Evolutionary conservation across 2,888 invertebrate species (phyloP), one percentile per base, ranked within the genome.

Genomic region (Carabus problematicus): DNA sequence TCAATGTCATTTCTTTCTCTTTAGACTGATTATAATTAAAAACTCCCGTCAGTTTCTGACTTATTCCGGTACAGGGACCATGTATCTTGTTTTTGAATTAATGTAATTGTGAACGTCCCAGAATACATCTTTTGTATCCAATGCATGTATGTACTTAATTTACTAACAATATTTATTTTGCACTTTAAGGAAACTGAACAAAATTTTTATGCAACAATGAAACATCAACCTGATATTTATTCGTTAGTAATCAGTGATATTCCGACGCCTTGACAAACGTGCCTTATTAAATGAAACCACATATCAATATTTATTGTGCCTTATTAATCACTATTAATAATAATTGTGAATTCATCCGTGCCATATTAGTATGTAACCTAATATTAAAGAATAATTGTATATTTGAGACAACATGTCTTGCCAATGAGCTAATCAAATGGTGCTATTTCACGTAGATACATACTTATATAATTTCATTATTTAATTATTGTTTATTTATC

Each of bases 371-470:
- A 47, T 61, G 41, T 45, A 14, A 16, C 12, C 4, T n/a, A 43
- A 43, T 42, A 41, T 12, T 42, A 4, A 60, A 2, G 6, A 29
- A 29, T 29, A 45, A 1, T 45, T 45, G 11, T 12, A 45, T 45
- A 45, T 45, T 45, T 7, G 3, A 52, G 52, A 9, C 6, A 18
- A 52, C 16, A 52, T 18, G 29, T 29, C 29, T 29, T 29, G 6
- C 9, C 52, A 52, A 52, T 52, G 68, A 73, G 74, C 75, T 75
- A 75, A 73, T 74, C 73, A 64, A 54, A 74, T 71, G 75, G 75
- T 75, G 75, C 75, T 74, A 71, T 62, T 56, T 54, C 49, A 45
- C 11, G 29, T 56, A 58, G 52, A 59, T 43, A 60, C n/a, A n/a
- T n/a, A n/a, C n/a, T n/a, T 68, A 60, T 60, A 60, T 68, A 68